Conservation (phyloP, 2,888 invertebrate genomes). For the Adelognathus sp. region DNA sequence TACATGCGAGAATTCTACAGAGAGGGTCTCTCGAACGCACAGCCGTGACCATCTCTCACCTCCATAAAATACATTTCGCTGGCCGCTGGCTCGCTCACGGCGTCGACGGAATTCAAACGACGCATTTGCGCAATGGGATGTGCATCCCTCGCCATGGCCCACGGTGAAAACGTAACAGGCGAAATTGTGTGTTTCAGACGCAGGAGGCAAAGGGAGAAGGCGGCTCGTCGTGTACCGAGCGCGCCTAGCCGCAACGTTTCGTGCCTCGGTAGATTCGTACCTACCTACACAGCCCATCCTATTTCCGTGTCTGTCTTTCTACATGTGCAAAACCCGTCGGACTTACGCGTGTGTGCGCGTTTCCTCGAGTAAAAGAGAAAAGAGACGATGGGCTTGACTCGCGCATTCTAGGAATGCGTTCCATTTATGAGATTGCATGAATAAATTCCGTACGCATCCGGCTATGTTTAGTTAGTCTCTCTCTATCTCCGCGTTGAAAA, state of each 20-base stretch:
- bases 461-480: slow-evolving; percentile 64
- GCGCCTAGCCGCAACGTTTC: slow-evolving; percentile 12
- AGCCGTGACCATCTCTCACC: slow-evolving; percentile 30
- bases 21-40: neutral
- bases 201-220: neutral
- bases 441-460: slow-evolving; percentile 74
- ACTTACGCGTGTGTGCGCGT: neutral
- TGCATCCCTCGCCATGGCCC: slow-evolving; percentile 70
- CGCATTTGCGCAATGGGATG: slow-evolving; percentile 77
- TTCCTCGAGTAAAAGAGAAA: slow-evolving; percentile 1
- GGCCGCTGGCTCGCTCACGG: slow-evolving; percentile 43
- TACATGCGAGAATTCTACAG: too few species aligned
- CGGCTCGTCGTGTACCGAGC: neutral
- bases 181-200: neutral
- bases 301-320: slow-evolving; percentile 5
- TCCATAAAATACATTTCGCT: slow-evolving; percentile 72
- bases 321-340: neutral
- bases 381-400: slow-evolving; percentile 39
- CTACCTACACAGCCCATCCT: slow-evolving; percentile 18
- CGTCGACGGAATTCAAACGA: slow-evolving; percentile 74
- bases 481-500: slow-evolving; percentile 39
- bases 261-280: slow-evolving; percentile 31
- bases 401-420: slow-evolving; percentile 64
- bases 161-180: slow-evolving; percentile 28
- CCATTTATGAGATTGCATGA: slow-evolving; percentile 78